Evolutionary conservation across 2,888 invertebrate species (phyloP), one percentile per base, ranked within the genome.

Genomic region (Campaea margaritaria): DNA sequence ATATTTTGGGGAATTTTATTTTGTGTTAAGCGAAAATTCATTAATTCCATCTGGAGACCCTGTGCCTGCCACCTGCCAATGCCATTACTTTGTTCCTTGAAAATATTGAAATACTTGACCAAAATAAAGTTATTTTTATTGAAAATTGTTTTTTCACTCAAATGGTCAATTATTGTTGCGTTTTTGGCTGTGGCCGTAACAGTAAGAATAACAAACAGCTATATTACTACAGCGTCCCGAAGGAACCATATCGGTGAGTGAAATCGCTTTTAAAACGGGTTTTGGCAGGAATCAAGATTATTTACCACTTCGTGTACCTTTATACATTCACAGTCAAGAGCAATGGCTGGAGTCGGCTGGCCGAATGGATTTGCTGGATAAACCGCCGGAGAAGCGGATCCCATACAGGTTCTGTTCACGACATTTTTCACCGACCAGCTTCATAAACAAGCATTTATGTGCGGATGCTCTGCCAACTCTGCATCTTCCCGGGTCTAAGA

Each of bases 121-220:
- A 12, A n/a, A 36, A 36, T n/a, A 36, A 12, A 34, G 4, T 34
- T 34, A 11, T 3, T 12, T 12, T 36, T 2, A 36, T n/a, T 36
- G 12, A n/a, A 36, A n/a, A 31, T 31, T 36, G 3, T 2, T 12
- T 36, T 64, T 9, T 9, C 31, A 9, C 8, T 1, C 7, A 9
- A 31, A 90, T 91, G 91, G 91, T 91, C 2, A 91, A 91, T 66
- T 89, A 91, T 65, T 91, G 91, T 64, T 89, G 89, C 67, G 90
- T 91, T 0, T 58, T 73, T 28, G 85, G 87, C 27, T 91, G 91
- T 63, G 83, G 83, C 7, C 81, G 89, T 8, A 91, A 90, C 56
- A 89, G 85, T 64, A 81, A 82, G 71, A 73, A 70, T n/a, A 83
- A 84, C 67, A 86, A 83, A 63, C 83, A 88, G 67, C 77, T 91